Percentiles rank a stretch among this genome's conserved stretches.
These are phyloP conservation scores for Tenthredo distinguenda DNA, from an alignment of 2,888 invertebrate genomes.

Conservation along the genomic window DNA sequence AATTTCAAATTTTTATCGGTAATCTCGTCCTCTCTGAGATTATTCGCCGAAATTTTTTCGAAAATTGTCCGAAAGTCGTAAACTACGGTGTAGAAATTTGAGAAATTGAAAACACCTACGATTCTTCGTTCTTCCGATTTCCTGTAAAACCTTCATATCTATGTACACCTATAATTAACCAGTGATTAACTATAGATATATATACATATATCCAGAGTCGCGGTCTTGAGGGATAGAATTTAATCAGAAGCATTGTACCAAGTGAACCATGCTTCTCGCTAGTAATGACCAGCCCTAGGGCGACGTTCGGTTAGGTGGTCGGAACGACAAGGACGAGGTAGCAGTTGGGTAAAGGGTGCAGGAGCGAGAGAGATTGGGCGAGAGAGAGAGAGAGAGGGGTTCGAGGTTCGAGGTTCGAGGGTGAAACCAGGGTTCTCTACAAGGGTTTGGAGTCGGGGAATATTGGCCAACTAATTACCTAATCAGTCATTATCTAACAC, in stretches of 20 bases:
- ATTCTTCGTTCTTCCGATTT: too few relatives aligned
- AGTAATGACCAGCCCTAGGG: slow-evolving; percentile 51
- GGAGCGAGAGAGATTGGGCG: neutral
- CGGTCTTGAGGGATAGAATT: slow-evolving; percentile 21
- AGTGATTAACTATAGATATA: too few relatives aligned
- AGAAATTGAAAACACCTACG: too few relatives aligned
- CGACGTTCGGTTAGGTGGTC: slow-evolving; percentile 12
- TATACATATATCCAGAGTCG: neutral
- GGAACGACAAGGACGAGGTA: neutral
- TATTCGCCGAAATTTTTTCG: too few relatives aligned
- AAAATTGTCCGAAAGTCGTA: too few relatives aligned
- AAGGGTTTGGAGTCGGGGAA: slow-evolving; percentile 57
- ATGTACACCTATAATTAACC: too few relatives aligned
- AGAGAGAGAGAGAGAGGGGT: neutral
- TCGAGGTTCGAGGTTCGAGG: slow-evolving; percentile 25
- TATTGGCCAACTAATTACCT: slow-evolving; percentile 74
- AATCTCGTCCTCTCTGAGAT: too few relatives aligned
- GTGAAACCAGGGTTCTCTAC: slow-evolving; percentile 43
- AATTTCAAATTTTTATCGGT: too few relatives aligned
- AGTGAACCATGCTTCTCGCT: slow-evolving; percentile 47
- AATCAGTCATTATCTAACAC: slow-evolving; percentile 73
- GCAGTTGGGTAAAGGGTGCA: neutral
- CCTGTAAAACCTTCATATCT: too few relatives aligned
- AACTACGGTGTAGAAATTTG: too few relatives aligned
- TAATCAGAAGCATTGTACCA: slow-evolving; percentile 51